These are phyloP conservation scores for Stylophora pistillata DNA, from an alignment of 64 coral and sea anemone species.

Conservation along the genomic window DNA sequence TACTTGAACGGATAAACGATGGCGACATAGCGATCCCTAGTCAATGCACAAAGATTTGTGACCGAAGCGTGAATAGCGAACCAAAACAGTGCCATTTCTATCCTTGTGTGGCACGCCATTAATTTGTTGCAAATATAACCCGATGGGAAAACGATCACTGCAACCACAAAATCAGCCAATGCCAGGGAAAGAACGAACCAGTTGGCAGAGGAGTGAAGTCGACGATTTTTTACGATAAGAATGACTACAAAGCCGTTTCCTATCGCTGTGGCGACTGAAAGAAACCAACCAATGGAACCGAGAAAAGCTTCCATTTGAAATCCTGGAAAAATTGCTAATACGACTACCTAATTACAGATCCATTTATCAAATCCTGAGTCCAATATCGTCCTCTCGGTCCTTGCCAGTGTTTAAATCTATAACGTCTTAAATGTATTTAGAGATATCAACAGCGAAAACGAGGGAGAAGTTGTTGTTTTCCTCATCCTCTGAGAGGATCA, in stretches of 20 bases:
- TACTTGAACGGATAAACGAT: conserved; percentile 37
- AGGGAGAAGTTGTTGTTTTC: too few species aligned
- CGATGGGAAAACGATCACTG: neutral
- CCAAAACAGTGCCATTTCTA: neutral
- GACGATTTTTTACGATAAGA: neutral
- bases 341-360: neutral
- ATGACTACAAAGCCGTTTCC: conserved; percentile 15
- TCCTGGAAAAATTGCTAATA: neutral
- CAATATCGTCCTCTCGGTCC: too few species aligned
- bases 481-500: too few species aligned
- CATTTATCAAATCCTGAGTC: too few species aligned
- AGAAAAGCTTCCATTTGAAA: neutral
- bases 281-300: neutral
- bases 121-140: neutral
- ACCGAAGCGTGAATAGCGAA: conserved; percentile 16
- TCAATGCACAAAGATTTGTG: conserved; percentile 41
- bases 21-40: conserved; percentile 38
- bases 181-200: conserved; percentile 29
- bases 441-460: too few species aligned
- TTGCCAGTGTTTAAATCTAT: too few species aligned
- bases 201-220: conserved; percentile 17
- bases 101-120: neutral
- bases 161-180: neutral
- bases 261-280: neutral
- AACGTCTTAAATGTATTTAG: too few species aligned